phyloP scores from a whole-genome alignment of 2,113 vertebrate genomes.

The Okapia johnstoni region DNA sequence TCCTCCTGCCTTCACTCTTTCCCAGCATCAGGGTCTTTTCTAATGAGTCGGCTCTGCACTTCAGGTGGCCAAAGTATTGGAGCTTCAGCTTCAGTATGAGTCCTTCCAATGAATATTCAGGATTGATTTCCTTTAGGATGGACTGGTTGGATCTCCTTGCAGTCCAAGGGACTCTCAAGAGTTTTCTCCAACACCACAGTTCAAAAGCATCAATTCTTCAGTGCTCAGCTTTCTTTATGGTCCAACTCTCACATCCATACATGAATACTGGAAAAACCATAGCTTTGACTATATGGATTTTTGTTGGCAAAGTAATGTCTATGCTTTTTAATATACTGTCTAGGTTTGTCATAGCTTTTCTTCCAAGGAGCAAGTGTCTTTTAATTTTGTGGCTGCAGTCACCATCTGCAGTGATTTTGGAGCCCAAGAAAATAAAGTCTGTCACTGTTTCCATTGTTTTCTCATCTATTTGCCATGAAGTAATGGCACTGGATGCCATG shows the following conservation, averaged over 20 bases:
- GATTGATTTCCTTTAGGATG: not conserved
- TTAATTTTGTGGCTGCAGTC: not conserved
- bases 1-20: not conserved
- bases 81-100: not conserved
- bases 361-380: not conserved
- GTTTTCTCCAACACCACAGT: not conserved
- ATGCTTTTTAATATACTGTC: fast-evolving
- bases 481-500: not conserved
- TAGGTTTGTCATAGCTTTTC: not conserved
- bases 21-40: not conserved
- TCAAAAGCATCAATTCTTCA: not conserved
- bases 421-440: not conserved
- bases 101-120: not conserved
- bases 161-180: not conserved
- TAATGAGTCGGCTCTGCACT: not conserved
- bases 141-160: not conserved
- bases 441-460: not conserved
- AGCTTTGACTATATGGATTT: not conserved
- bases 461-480: not conserved
- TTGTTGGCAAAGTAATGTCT: not conserved
- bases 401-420: not conserved
- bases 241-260: not conserved
- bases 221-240: not conserved
- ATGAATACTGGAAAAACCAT: not conserved
- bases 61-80: not conserved